Evolutionary conservation across 1,140 invertebrate genomes (phyloP), one percentile per base, ranked within the genome.

Genomic region (Schlechtendalia chinensis): DNA sequence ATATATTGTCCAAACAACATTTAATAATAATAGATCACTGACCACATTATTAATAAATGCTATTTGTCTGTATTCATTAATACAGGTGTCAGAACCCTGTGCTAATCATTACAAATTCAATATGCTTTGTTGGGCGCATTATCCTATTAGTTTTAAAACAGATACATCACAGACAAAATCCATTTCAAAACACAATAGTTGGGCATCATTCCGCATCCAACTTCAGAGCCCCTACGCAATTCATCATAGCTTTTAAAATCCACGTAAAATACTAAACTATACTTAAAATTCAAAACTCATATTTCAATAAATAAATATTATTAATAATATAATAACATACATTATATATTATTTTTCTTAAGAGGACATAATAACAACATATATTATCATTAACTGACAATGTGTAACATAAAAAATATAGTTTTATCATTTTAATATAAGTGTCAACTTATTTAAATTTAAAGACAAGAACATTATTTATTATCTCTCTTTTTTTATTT

Each of bases 121-220:
- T 39, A 27, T 3, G 4, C 56, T 77, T 32, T 59, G 56, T 10
- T 27, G 22, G 1, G 74, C 74, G 58, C 22, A 45, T 59, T 14
- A 24, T 77, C 74, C 74, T 77, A 77, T 61, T 50, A 10, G 17
- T 77, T 45, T 59, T 19, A 59, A 77, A 59, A 61, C 1, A 45
- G 32, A 59, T 11, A 54, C 74, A n/a, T n/a, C n/a, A n/a, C n/a
- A n/a, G 74, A 77, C 3, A 2, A 77, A 45, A 61, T 45, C 32
- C 14, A 59, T 59, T 58, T 39, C 5, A 77, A 61, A 58, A 58
- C 14, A 24, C n/a, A 77, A 77, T 45, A 77, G 56, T 77, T 77
- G 74, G 32, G n/a, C 56, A 77, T 61, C 74, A 77, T 77, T 77
- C 6, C 61, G 74, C 74, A 77, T 77, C 39, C 16, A 61, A 61